phyloP scores from a whole-genome alignment of 2,797 vertebrate genomes.

The Tarsius wallacei region DNA sequence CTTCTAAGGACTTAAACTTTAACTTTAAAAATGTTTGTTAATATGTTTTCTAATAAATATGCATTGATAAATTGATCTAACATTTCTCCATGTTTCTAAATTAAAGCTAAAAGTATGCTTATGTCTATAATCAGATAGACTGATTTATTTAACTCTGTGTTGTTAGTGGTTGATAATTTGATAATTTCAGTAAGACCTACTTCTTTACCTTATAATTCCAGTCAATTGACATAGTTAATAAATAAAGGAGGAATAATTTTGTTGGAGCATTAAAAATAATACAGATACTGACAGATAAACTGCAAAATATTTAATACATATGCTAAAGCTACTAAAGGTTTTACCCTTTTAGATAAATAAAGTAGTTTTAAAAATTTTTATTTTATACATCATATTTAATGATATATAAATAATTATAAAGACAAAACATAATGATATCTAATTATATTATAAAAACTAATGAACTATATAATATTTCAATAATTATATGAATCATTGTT shows the following conservation, averaged over 20 bases:
- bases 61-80: no score
- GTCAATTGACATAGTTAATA: neutral
- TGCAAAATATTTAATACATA: neutral
- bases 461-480: neutral
- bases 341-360: conserved; percentile 7
- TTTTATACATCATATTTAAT: neutral
- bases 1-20: neutral
- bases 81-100: neutral
- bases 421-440: no score
- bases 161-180: neutral
- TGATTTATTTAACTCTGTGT: neutral
- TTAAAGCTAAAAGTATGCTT: neutral
- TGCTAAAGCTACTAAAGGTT: neutral
- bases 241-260: neutral
- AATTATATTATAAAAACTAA: neutral
- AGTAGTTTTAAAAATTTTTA: neutral
- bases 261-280: neutral
- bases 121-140: neutral
- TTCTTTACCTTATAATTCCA: neutral
- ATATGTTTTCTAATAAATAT: no score
- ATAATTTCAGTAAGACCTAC: neutral
- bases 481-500: neutral
- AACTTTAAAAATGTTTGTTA: neutral
- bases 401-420: no score
- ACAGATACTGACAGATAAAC: neutral